Percentiles rank a stretch among this genome's conserved stretches.
These are phyloP conservation scores for Mus caroli DNA, from an alignment of 2,797 vertebrate species.

Conservation along the genomic window DNA sequence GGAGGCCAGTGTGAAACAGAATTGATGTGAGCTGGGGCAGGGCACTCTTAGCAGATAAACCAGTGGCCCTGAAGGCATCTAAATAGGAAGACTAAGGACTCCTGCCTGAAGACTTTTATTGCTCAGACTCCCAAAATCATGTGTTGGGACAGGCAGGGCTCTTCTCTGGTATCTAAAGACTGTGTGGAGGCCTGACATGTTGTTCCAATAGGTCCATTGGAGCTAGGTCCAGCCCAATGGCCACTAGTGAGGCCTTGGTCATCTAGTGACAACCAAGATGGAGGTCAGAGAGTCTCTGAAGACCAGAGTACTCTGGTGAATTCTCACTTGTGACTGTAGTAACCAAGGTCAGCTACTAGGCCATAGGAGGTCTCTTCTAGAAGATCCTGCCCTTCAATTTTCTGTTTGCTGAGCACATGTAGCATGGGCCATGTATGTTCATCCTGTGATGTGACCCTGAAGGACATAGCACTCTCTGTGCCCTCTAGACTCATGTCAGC, in stretches of 20 bases:
- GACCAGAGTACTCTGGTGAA: neutral
- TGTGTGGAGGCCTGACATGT: neutral
- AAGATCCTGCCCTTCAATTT: neutral
- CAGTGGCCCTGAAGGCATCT: neutral
- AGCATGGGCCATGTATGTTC: neutral
- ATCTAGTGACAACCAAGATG: neutral
- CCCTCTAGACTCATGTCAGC: neutral
- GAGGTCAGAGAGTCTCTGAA: neutral
- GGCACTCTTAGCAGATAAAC: neutral
- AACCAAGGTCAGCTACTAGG: no score
- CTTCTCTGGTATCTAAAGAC: neutral
- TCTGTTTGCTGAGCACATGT: neutral
- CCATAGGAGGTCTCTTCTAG: neutral
- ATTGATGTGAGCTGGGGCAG: neutral
- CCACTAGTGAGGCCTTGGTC: neutral
- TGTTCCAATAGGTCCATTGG: neutral
- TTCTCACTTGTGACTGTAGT: neutral
- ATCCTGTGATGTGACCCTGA: neutral
- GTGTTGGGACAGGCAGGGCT: neutral
- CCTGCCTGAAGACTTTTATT: neutral
- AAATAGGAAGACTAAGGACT: no score
- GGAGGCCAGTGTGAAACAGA: neutral
- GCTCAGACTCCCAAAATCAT: neutral
- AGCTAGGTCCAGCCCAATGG: neutral
- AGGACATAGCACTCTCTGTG: neutral